These are phyloP conservation scores for Dicranocentrus wangi DNA, from an alignment of 2,888 invertebrate genomes.

Conservation along the genomic window DNA sequence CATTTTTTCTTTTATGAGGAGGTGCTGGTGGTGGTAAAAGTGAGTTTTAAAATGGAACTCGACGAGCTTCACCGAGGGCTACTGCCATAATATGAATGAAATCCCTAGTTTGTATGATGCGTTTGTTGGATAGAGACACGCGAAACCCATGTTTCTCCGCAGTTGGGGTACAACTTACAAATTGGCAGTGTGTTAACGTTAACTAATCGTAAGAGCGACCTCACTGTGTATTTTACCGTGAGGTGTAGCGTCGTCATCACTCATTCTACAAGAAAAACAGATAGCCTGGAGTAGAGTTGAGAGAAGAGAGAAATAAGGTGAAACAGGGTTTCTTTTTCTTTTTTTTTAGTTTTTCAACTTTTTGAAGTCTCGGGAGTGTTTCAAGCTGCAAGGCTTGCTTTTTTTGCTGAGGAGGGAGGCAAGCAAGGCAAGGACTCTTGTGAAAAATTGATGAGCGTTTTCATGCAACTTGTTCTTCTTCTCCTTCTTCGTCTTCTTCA, in stretches of 20 bases:
- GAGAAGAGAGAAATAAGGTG: conserved; percentile 17
- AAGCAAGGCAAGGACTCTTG: conserved; percentile 43
- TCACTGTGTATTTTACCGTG: conserved; percentile 23
- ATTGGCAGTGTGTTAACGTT: conserved; percentile 55
- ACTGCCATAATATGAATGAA: too few relatives aligned
- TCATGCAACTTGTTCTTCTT: conserved; percentile 59
- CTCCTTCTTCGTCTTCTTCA: conserved; percentile 28
- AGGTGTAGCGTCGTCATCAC: neutral
- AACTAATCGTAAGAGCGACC: conserved; percentile 10
- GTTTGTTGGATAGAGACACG: too few relatives aligned
- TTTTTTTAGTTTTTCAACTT: neutral
- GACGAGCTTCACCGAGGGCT: too few relatives aligned
- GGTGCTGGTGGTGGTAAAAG: too few relatives aligned
- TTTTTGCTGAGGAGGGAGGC: neutral
- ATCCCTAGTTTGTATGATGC: too few relatives aligned
- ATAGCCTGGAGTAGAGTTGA: conserved; percentile 43
- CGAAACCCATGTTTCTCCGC: conserved; percentile 47
- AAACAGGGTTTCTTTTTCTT: too few relatives aligned
- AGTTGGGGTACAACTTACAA: conserved; percentile 21
- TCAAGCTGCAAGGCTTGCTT: conserved; percentile 8
- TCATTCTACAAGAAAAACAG: conserved; percentile 3
- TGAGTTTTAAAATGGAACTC: too few relatives aligned
- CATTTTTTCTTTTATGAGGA: too few relatives aligned
- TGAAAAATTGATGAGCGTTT: conserved; percentile 67
- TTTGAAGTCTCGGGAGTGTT: neutral